These are phyloP conservation scores for Drosophila obscura DNA, from an alignment of 1,140 invertebrate genomes.

Conservation along the genomic window DNA sequence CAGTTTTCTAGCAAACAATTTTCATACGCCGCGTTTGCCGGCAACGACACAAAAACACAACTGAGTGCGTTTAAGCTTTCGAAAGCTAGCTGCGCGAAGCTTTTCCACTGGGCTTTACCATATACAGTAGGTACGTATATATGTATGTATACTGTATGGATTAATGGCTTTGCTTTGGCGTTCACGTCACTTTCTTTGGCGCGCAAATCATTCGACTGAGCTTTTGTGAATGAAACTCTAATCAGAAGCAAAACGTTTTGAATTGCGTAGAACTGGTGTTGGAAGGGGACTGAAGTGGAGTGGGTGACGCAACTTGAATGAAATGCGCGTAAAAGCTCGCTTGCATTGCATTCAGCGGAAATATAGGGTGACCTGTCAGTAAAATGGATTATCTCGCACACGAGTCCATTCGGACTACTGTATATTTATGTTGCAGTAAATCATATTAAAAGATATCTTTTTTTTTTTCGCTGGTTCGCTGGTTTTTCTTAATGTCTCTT, in stretches of 20 bases:
- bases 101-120: conserved; percentile 31
- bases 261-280: conserved; percentile 31
- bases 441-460: too few relatives aligned
- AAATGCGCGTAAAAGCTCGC: conserved; percentile 61
- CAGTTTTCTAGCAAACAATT: conserved; percentile 73
- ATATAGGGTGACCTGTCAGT: conserved; percentile 51
- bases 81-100: conserved; percentile 37
- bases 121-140: conserved; percentile 8
- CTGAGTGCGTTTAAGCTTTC: conserved; percentile 51
- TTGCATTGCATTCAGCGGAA: conserved; percentile 18
- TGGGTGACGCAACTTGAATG: conserved; percentile 28
- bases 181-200: conserved; percentile 35
- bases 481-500: too few relatives aligned
- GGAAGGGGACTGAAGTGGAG: neutral
- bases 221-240: conserved; percentile 67
- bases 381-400: too few relatives aligned
- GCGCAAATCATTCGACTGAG: conserved; percentile 37
- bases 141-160: too few relatives aligned
- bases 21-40: conserved; percentile 71
- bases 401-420: too few relatives aligned
- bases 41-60: conserved; percentile 45
- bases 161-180: too few relatives aligned
- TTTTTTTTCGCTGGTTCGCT: too few relatives aligned
- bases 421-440: too few relatives aligned
- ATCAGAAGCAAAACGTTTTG: conserved; percentile 34